Base-by-base conservation (phyloP, 2,888 invertebrate genomes). In the Lypha dubia region DNA sequence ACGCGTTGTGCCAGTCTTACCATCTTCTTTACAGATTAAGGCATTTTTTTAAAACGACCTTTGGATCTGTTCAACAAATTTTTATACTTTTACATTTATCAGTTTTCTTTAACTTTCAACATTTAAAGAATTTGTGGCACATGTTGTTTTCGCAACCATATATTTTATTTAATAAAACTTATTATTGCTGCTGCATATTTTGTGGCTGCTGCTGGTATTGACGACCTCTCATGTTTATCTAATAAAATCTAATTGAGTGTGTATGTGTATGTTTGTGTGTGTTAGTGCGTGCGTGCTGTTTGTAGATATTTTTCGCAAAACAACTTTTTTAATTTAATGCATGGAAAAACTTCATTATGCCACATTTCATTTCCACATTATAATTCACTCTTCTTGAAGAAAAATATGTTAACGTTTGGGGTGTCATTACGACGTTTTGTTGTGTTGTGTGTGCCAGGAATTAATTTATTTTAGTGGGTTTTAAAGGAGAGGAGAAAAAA, bases 371-470 rank as follows among this genome's bases (percentile, higher is more conserved):
- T 51, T 62, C 24, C 17, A n/a, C 32, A 70, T 41, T 32, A 35
- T 53, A 41, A 62, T 60, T 53, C 24, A 35, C 41, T 70, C 38
- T 15, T 58, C 17, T 20, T 32, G 17, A 49, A 28, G 46, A 28
- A 49, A 28, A 38, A 28, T 15, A 24, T n/a, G 7, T 44, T 71
- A 20, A 22, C 51, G 58, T 71, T 51, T 35, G 20, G 15, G 13
- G 32, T 62, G 51, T 41, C 53, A 79, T 68, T 70, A 62, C 53
- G 60, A 22, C 62, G 53, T 22, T 63, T 63, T 68, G 51, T 17
- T 70, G 68, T 41, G n/a, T n/a, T n/a, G n/a, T n/a, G n/a, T 75
- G 75, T 71, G 75, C 58, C 35, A 58, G 35, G 75, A 76, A 75
- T 79, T 84, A 75, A 75, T 79, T 79, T 60, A 60, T n/a, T 71